These are phyloP conservation scores for Platycheirus albimanus DNA, from an alignment of 2,888 invertebrate genomes.

Conservation along the genomic window DNA sequence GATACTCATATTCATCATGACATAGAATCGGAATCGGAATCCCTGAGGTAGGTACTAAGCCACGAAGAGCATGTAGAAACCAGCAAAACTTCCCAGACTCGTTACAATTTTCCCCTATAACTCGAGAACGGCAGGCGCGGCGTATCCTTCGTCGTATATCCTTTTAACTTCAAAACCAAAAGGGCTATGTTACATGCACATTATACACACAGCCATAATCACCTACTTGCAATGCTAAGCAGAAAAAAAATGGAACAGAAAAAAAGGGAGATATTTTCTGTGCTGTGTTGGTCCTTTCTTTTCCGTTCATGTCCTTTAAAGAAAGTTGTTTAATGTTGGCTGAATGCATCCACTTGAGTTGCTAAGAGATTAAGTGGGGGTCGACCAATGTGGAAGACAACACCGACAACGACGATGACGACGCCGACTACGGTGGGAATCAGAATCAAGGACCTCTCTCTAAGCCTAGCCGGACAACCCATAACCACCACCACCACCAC, in stretches of 20 bases:
- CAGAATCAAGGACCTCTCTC: background rate
- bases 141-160: slow-evolving; percentile 40
- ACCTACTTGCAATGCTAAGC: slow-evolving; percentile 53
- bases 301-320: slow-evolving; percentile 38
- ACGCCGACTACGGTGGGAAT: too few species aligned
- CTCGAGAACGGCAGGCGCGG: slow-evolving; percentile 39
- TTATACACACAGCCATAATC: slow-evolving; percentile 37
- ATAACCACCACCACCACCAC: background rate
- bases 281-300: background rate
- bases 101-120: slow-evolving; percentile 55
- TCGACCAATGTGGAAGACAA: background rate
- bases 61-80: slow-evolving; percentile 12
- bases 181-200: slow-evolving; percentile 40
- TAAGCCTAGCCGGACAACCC: background rate
- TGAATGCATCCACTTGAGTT: slow-evolving; percentile 59
- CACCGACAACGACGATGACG: background rate
- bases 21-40: slow-evolving; percentile 25
- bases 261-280: slow-evolving; percentile 17
- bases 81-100: slow-evolving; percentile 44
- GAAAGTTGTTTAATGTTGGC: slow-evolving; percentile 44
- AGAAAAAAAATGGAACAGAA: background rate
- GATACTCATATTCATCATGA: slow-evolving; percentile 54
- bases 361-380: slow-evolving; percentile 27
- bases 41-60: slow-evolving; percentile 11
- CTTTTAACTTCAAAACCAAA: slow-evolving; percentile 50